Base-by-base conservation (phyloP, 2,888 invertebrate genomes). In the Cerceris ruficornis region DNA sequence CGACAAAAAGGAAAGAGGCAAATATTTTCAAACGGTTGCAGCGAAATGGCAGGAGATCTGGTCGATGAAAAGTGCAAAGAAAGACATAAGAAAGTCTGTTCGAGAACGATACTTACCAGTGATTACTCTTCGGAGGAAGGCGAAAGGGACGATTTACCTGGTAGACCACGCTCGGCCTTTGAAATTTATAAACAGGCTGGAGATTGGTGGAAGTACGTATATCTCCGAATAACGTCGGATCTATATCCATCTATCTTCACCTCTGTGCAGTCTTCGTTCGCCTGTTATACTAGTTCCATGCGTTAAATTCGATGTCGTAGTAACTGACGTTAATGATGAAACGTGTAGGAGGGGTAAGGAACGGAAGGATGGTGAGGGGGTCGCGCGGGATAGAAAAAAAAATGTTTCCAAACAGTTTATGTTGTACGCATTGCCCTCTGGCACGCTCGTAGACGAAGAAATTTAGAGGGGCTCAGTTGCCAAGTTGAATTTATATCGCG, bases 151-250 rank as follows among this genome's bases (percentile, higher is more conserved):
- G 92, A 86, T 90, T 93, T 83, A 90, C 93, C 79, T 89, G 92
- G 83, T 90, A 94, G 90, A 81, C 93, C 94, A 2, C 94, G 95
- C 83, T 94, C 95, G 71, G 96, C 96, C 13, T 95, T 95, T 88
- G 94, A 95, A 86, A 94, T 96, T 79, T 97, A 97, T 92, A 95
- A 95, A 92, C 94, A 95, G 92, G 96, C 96, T 46, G 96, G 96
- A 72, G 96, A 96, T 92, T 97, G 97, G 93, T 97, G 97, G 97
- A 96, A 96, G 97, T 97, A 88, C 94, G 96, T 95, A 77, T 69
- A 55, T 46, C 46, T 11, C 46, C 1, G 9, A 8, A 2, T 46
- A 46, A 46, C 46, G 5, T 4, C 5, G 28, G 46, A 46, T 46
- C 9, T 46, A 46, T 46, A 46, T 46, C 9, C 5, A 46, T 46